phyloP scores from a whole-genome alignment of 1,140 invertebrate species.

The Pogonomyrmex californicus region DNA sequence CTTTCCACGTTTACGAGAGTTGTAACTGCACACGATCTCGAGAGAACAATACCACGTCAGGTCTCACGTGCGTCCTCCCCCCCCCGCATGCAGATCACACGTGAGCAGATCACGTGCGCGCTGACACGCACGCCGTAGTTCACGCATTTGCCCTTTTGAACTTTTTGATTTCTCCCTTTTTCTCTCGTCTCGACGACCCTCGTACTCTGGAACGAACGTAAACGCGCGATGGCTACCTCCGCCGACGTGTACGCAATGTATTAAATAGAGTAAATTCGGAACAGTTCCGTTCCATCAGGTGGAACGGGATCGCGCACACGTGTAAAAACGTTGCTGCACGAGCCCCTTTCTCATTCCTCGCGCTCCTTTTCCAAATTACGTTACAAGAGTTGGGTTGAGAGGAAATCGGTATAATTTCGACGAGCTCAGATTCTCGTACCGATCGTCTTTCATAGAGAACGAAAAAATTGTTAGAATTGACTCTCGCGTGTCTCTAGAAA shows the following conservation, averaged over 20 bases:
- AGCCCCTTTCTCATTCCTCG: constrained; percentile 9
- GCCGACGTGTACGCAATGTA: constrained; percentile 20
- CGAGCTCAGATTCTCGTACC: neutral
- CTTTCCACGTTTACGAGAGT: constrained; percentile 19
- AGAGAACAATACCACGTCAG: constrained; percentile 20
- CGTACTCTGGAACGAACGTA: constrained; percentile 42
- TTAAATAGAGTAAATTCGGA: neutral
- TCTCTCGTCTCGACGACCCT: constrained; percentile 9
- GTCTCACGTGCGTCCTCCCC: neutral
- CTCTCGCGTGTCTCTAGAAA: neutral
- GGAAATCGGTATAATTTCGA: constrained; percentile 17
- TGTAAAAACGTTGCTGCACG: constrained; percentile 27
- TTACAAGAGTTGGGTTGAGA: neutral
- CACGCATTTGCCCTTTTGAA: constrained; percentile 77
- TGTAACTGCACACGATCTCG: constrained; percentile 27
- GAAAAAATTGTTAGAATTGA: neutral
- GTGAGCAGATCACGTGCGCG: neutral
- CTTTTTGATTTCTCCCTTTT: constrained; percentile 53
- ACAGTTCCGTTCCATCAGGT: neutral
- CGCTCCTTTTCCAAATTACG: neutral
- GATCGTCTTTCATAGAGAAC: neutral
- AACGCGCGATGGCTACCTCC: constrained; percentile 5
- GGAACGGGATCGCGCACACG: neutral
- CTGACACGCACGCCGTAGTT: constrained; percentile 2
- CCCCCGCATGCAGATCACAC: neutral